phyloP scores from a whole-genome alignment of 2,797 vertebrate genomes.

The Enteromius trimaculatus region DNA sequence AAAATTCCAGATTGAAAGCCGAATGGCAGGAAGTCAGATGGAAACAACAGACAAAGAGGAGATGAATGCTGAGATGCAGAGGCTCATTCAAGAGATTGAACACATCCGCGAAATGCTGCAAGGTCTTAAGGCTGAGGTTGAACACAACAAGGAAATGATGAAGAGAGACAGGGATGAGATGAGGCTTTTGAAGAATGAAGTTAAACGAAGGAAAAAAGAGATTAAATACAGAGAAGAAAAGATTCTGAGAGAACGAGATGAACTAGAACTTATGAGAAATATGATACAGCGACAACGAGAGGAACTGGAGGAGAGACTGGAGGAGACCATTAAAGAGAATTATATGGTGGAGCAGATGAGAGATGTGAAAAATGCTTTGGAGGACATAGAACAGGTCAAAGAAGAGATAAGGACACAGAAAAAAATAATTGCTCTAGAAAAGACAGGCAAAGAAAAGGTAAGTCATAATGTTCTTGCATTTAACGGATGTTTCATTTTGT shows the following conservation, averaged over 20 bases:
- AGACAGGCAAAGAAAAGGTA: constrained; percentile 54
- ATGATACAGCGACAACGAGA: constrained; percentile 63
- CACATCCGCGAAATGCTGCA: constrained; percentile 59
- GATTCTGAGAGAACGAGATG: constrained; percentile 63
- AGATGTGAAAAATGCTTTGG: constrained; percentile 51
- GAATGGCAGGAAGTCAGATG: constrained; percentile 39
- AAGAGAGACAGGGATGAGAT: constrained; percentile 59
- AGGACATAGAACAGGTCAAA: constrained; percentile 54
- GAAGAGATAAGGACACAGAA: constrained; percentile 54
- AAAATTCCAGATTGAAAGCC: constrained; percentile 56
- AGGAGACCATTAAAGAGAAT: constrained; percentile 49
- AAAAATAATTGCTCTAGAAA: constrained; percentile 41
- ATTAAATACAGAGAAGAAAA: constrained; percentile 66
- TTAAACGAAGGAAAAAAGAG: constrained; percentile 61
- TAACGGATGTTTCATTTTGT: constrained; percentile 4
- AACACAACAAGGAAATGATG: constrained; percentile 46
- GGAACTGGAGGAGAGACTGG: constrained; percentile 58
- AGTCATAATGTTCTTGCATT: constrained; percentile 19
- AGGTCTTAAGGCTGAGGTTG: constrained; percentile 55
- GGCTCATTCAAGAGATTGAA: constrained; percentile 62
- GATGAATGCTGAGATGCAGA: constrained; percentile 57
- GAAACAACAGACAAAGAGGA: constrained; percentile 35
- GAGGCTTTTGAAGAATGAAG: constrained; percentile 64
- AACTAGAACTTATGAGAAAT: constrained; percentile 65
- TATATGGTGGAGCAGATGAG: constrained; percentile 57